These are phyloP conservation scores for Agapostemon virescens DNA, from an alignment of 2,888 invertebrate species.

Conservation along the genomic window DNA sequence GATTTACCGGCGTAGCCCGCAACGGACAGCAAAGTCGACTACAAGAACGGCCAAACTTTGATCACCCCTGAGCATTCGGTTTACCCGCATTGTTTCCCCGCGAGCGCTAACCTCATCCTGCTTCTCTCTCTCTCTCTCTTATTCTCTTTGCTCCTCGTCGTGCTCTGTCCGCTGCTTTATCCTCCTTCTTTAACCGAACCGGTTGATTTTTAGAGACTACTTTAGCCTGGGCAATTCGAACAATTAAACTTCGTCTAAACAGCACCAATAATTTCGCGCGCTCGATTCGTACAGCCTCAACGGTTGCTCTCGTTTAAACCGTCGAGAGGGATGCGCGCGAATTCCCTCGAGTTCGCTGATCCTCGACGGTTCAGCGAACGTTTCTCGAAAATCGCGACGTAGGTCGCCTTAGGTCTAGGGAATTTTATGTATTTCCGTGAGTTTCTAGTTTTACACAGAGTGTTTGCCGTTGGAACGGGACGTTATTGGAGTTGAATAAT, in stretches of 20 bases:
- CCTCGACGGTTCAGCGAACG: background rate
- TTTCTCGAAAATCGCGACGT: background rate
- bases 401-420: background rate
- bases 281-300: constrained; percentile 21
- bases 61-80: constrained; percentile 60
- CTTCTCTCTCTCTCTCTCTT: background rate
- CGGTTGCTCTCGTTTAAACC: background rate
- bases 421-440: background rate
- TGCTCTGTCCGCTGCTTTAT: background rate
- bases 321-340: background rate
- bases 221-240: constrained; percentile 44
- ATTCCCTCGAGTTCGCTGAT: background rate
- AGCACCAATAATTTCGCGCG: constrained; percentile 62
- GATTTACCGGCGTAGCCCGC: constrained; percentile 59
- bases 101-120: constrained; percentile 2
- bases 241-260: constrained; percentile 58
- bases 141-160: background rate
- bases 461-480: background rate
- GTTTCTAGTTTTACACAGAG: constrained; percentile 5
- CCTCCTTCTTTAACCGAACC: background rate
- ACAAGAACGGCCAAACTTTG: constrained; percentile 62
- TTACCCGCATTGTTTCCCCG: constrained; percentile 50
- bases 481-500: background rate
- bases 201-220: constrained; percentile 27
- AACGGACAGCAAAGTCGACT: constrained; percentile 58